Percentiles rank a stretch among this genome's conserved stretches.
Conservation (phyloP, 2,113 vertebrate species). For the Dinomys branickii region DNA sequence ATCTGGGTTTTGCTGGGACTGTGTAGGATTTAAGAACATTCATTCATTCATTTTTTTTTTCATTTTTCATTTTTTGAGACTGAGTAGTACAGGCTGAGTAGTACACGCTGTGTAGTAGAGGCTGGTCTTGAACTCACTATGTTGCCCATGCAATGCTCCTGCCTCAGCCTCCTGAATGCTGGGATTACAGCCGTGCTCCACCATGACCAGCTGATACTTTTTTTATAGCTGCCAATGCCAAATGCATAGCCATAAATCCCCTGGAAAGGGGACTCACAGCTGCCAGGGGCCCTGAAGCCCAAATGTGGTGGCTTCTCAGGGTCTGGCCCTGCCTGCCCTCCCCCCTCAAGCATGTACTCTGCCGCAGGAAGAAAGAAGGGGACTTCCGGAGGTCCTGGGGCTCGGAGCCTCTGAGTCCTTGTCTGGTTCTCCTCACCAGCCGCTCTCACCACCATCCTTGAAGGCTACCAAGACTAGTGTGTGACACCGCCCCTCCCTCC, state of each 20-base stretch:
- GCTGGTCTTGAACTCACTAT: background rate
- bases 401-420: background rate
- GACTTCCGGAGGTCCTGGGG: background rate
- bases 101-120: background rate
- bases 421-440: background rate
- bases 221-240: background rate
- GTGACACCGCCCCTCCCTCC: background rate
- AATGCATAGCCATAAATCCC: background rate
- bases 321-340: too few species aligned
- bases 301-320: accelerated
- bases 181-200: background rate
- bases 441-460: background rate
- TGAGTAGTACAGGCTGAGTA: too few species aligned
- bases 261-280: background rate
- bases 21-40: too few species aligned
- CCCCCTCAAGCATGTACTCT: too few species aligned
- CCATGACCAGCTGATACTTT: background rate
- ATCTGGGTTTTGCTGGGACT: background rate
- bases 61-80: background rate
- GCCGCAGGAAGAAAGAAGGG: background rate
- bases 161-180: background rate
- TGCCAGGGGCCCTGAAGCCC: background rate
- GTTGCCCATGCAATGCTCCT: background rate
- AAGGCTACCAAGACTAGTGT: background rate
- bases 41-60: background rate